phyloP scores from a whole-genome alignment of 1,140 invertebrate species.

The Proales similis region DNA sequence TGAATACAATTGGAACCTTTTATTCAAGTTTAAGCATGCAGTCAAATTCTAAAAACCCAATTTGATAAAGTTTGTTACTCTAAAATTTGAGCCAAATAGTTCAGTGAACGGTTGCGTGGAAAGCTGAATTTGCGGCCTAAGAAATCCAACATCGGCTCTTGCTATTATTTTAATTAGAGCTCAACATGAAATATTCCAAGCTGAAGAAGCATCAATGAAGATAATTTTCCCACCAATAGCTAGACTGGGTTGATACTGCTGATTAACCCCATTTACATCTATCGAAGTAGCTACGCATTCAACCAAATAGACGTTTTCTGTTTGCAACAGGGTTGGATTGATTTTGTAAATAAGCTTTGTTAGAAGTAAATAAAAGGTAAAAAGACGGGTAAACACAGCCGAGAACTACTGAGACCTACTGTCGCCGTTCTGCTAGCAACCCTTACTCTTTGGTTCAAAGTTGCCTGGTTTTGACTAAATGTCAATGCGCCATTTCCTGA shows the following conservation, averaged over 20 bases:
- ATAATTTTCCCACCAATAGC: background rate
- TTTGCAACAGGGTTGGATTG: no score
- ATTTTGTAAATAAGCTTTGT: no score
- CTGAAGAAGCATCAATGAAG: background rate
- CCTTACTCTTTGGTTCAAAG: no score
- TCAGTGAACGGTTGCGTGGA: background rate
- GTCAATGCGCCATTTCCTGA: no score
- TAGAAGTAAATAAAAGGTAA: no score
- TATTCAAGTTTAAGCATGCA: background rate
- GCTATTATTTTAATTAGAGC: background rate
- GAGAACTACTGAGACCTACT: no score
- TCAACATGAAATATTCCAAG: background rate
- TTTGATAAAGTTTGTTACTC: background rate
- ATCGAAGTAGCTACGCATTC: background rate
- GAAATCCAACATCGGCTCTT: background rate
- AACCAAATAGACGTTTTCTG: no score
- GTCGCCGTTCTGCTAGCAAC: no score
- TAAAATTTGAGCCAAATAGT: background rate
- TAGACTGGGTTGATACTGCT: background rate
- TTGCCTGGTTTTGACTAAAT: no score
- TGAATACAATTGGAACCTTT: slow-evolving; percentile 3
- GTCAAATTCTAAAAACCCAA: no score
- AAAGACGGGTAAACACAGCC: no score
- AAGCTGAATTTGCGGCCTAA: background rate
- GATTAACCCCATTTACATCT: background rate